Base-by-base conservation (phyloP, 1,140 invertebrate species). In the Anadara kagoshimensis region DNA sequence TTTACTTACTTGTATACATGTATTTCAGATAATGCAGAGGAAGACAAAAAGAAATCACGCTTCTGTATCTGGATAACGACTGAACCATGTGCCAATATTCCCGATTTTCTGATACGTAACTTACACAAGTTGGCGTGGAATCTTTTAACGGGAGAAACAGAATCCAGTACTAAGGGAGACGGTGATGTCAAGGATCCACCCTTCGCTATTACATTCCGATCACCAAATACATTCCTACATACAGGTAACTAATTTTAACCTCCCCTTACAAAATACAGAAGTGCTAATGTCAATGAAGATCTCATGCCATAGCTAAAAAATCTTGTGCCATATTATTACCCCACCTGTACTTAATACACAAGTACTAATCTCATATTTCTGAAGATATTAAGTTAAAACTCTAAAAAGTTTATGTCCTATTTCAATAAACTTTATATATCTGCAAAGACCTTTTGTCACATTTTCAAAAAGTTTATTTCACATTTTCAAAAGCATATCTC, bases 31-130 rank as follows among this genome's bases (percentile, higher is more conserved):
- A 76, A 47, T 43, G 70, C 76, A 22, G 64, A 77, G 36, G 77
- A 79, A 24, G 81, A 83, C 12, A 78, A 83, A 53, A 65, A 77
- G 71, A 78, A 78, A 57, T 49, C 66, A 20, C 78, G 75, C 43
- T 85, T 86, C 72, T 86, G 84, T 76, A 78, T 87, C 26, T 88
- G 84, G 83, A 73, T 88, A 44, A 85, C 83, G 20, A 79, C 81
- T 71, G 84, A 87, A 57, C 80, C 83, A 16, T 80, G 78, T 65
- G 59, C 64, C 5, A 64, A 58, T 26, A 76, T 88, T 3, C 82
- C 85, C 11, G 49, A 77, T 22, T 78, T 77, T 70, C 69, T 86
- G 65, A 62, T 85, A 18, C 79, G 78, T 16, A 77, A 76, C 41
- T 73, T 86, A 0, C 82, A 85, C 69, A 84, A 83, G 44, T 72